A percentile compares a stretch with the other conserved stretches of the same genome.
Conservation (phyloP, 2,113 vertebrate genomes). For the Pampusana beccarii region DNA sequence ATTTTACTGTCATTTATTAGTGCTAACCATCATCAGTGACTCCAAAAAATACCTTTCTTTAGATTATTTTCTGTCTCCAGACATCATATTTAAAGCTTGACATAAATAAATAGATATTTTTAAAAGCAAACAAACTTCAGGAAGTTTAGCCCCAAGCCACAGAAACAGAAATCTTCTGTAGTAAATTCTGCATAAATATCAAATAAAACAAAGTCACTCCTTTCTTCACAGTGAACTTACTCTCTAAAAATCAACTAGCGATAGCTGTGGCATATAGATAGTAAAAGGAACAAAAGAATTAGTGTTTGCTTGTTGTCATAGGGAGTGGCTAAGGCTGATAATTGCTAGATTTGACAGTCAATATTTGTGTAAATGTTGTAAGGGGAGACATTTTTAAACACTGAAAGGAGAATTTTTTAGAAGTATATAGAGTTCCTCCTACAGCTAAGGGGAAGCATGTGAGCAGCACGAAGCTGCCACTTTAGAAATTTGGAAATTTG, state of each 20-base stretch:
- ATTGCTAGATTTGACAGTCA: background rate
- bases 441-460: background rate
- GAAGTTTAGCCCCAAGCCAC: background rate
- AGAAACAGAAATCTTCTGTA: background rate
- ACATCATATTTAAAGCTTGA: background rate
- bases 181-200: background rate
- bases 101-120: background rate
- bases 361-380: background rate
- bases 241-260: background rate
- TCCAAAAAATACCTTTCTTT: background rate
- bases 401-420: background rate
- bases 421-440: background rate
- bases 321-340: background rate
- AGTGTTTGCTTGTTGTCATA: background rate
- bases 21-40: background rate
- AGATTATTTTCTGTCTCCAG: background rate
- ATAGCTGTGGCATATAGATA: background rate
- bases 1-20: background rate
- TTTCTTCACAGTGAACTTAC: background rate
- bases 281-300: background rate
- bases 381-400: background rate
- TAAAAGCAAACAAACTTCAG: background rate
- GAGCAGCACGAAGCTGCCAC: background rate
- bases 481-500: background rate
- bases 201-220: background rate